Evolutionary conservation across 2,888 invertebrate species (phyloP), one percentile per base, ranked within the genome.

Genomic region (Trissolcus brochymenae): DNA sequence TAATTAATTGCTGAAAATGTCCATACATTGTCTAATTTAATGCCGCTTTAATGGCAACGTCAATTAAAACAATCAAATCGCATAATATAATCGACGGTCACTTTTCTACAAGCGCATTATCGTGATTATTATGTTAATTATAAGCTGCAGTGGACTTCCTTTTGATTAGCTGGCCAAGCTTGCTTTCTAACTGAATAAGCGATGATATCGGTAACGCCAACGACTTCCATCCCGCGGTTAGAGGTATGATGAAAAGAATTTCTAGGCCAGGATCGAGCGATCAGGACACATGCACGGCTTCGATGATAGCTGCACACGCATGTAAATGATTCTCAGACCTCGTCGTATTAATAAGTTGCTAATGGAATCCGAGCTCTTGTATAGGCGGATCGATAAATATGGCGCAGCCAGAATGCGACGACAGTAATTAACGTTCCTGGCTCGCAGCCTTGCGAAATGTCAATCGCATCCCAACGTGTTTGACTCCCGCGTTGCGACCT

Each of bases 361-460:
- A 86, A 84, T 86, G 84, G 84, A 84, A 84, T 84, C 82, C 62
- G 81, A 83, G 70, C 79, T 81, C 82, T 81, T 81, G 82, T 82
- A 84, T 84, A 83, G 84, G 86, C 84, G 83, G 80, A 79, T 79
- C 82, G 81, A 86, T 86, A 84, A 83, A 86, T 86, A 66, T 84
- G 76, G 80, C 78, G 79, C 81, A 80, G 81, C 79, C 81, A 49
- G 61, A 75, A 70, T 72, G 71, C 54, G 70, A 72, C 68, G 76
- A 78, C 78, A 79, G 81, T 79, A 82, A 82, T 82, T 81, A 81
- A 80, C 79, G 80, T 79, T 79, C 65, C 51, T 14, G 66, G 68
- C 77, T 80, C 70, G 66, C 51, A 51, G 57, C 35, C 67, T 74
- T 70, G 72, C 68, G 75, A 74, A 78, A 79, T 81, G 81, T 80